phyloP scores from a whole-genome alignment of 1,140 invertebrate genomes.

The Drosophila parvula region DNA sequence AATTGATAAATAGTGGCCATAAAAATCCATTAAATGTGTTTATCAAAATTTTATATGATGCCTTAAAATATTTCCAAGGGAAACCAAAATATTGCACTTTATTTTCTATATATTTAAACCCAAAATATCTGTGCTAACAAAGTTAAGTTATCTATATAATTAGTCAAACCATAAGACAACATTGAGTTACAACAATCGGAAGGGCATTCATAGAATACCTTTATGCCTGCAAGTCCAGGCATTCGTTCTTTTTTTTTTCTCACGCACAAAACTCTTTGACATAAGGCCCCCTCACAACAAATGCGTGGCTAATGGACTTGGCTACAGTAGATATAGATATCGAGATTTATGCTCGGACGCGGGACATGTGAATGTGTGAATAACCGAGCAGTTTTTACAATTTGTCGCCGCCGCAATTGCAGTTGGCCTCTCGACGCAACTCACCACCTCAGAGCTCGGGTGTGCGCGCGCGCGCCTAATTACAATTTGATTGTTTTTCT shows the following conservation, averaged over 20 bases:
- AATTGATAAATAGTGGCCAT: too few species aligned
- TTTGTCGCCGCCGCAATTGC: conserved; percentile 41
- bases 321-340: conserved; percentile 46
- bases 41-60: background rate
- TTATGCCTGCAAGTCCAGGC: background rate
- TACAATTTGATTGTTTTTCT: conserved; percentile 79
- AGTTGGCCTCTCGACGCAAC: conserved; percentile 15
- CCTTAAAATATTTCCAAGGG: background rate
- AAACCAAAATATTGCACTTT: background rate
- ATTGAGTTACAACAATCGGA: background rate
- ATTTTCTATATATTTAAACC: background rate
- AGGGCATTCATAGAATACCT: background rate
- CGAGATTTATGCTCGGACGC: conserved; percentile 32
- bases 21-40: background rate
- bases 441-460: conserved; percentile 4
- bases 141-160: too few species aligned
- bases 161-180: too few species aligned
- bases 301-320: conserved; percentile 59
- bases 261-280: conserved; percentile 54
- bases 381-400: conserved; percentile 43
- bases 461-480: conserved; percentile 51
- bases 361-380: conserved; percentile 27
- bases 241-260: conserved; percentile 5
- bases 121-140: background rate
- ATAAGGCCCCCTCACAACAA: conserved; percentile 45